phyloP scores from a whole-genome alignment of 2,888 invertebrate genomes.

The Hanleya hanleyi region DNA sequence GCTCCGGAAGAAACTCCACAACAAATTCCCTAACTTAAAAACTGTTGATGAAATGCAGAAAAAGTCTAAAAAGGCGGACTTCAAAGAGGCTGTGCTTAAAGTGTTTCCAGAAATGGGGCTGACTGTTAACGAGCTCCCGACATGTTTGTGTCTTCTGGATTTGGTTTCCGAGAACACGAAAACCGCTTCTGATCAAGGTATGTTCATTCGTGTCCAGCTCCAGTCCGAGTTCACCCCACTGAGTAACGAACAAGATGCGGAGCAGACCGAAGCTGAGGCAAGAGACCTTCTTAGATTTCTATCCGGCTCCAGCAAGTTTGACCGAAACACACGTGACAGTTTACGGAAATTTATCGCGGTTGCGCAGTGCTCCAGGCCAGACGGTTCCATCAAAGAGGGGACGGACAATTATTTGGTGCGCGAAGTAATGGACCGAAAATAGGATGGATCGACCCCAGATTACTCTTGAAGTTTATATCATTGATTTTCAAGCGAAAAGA shows the following conservation, averaged over 20 bases:
- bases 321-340: background rate
- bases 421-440: no score
- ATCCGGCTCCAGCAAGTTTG: background rate
- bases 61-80: background rate
- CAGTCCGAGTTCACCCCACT: background rate
- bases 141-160: background rate
- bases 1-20: background rate
- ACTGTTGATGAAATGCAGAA: conserved; percentile 4
- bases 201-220: background rate
- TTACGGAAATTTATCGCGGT: conserved; percentile 5
- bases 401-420: background rate
- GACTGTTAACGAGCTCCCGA: background rate
- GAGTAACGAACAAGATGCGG: background rate
- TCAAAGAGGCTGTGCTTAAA: background rate
- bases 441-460: no score
- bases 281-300: background rate
- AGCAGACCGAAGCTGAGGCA: background rate
- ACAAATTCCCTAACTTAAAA: background rate
- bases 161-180: background rate
- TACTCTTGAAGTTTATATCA: no score
- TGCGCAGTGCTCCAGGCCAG: background rate
- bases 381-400: background rate
- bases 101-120: background rate
- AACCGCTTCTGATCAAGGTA: background rate
- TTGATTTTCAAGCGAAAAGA: no score